Evolutionary conservation across 1,140 invertebrate species (phyloP).

Genomic region (Camponotus vicinus): DNA sequence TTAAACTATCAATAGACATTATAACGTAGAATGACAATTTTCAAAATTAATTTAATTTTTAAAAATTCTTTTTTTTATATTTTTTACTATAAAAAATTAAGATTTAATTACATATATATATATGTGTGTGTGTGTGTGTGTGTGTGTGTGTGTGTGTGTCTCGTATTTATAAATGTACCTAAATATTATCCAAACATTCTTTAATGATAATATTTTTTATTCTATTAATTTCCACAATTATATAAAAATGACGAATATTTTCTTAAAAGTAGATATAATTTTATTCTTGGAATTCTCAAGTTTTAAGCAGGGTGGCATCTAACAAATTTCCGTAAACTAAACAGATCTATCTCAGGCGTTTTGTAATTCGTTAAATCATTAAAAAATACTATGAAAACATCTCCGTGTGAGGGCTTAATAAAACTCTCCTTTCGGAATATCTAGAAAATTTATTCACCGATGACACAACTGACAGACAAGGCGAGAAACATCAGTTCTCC

Average conservation of each 20-base stretch:
- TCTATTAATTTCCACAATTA: neutral
- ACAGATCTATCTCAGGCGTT: neutral
- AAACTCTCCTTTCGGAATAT: neutral
- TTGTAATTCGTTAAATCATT: conserved; percentile 3
- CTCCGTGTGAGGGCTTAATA: neutral
- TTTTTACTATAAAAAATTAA: too few species aligned
- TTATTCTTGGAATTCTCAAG: neutral
- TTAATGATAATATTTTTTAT: neutral
- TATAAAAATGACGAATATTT: neutral
- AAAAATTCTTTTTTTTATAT: neutral
- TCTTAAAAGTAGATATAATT: neutral
- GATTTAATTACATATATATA: neutral
- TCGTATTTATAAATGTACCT: too few species aligned
- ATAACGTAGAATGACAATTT: neutral
- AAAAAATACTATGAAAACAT: neutral
- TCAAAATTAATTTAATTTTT: neutral
- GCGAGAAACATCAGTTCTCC: conserved; percentile 51
- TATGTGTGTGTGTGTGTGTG: neutral
- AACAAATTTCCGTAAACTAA: conserved; percentile 8
- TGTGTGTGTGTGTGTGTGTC: too few species aligned
- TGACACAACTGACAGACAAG: conserved; percentile 17
- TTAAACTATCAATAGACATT: neutral
- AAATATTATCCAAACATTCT: neutral
- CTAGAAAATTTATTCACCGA: neutral
- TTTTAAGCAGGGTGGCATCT: neutral